Evolutionary conservation across 2,113 vertebrate species (phyloP).

Genomic region (Podarcis cretensis): DNA sequence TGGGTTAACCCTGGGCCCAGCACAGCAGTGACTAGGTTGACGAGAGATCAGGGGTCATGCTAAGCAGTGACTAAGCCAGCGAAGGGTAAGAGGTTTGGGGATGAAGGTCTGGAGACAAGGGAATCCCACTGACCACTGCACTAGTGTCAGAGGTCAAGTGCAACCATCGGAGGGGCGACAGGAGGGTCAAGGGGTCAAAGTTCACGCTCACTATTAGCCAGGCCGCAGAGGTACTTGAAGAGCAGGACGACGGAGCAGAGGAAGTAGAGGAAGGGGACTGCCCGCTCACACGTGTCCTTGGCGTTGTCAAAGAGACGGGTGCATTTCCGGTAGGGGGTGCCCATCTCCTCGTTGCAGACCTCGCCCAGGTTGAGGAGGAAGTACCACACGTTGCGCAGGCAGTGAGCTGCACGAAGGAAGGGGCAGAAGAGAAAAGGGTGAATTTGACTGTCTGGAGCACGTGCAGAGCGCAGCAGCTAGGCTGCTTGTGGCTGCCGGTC

Average conservation of each 20-base stretch:
- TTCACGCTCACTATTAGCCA: conserved; percentile 70
- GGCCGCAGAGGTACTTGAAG: conserved; percentile 81
- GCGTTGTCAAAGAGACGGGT: conserved; percentile 70
- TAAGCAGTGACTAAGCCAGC: not conserved
- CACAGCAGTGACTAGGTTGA: not conserved
- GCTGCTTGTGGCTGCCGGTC: too few relatives aligned
- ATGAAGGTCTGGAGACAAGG: not conserved
- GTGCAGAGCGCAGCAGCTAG: too few relatives aligned
- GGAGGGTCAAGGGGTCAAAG: not conserved
- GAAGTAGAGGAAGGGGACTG: conserved; percentile 72
- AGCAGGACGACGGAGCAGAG: conserved; percentile 79
- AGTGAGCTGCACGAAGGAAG: conserved; percentile 70
- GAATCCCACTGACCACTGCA: not conserved
- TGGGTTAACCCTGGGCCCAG: too few relatives aligned
- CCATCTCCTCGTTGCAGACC: conserved; percentile 83
- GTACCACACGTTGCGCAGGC: conserved; percentile 79
- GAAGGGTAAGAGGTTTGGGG: not conserved
- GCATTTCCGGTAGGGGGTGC: conserved; percentile 81
- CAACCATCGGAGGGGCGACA: rapidly evolving
- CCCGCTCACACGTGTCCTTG: conserved; percentile 69
- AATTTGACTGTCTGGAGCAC: too few relatives aligned
- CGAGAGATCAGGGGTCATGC: not conserved
- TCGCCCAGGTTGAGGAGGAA: conserved; percentile 81
- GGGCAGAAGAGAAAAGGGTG: too few relatives aligned
- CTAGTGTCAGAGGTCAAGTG: not conserved